Percentiles rank a stretch among this genome's conserved stretches.
Conservation (phyloP, 2,888 invertebrate genomes). For the Latrodectus hesperus region DNA sequence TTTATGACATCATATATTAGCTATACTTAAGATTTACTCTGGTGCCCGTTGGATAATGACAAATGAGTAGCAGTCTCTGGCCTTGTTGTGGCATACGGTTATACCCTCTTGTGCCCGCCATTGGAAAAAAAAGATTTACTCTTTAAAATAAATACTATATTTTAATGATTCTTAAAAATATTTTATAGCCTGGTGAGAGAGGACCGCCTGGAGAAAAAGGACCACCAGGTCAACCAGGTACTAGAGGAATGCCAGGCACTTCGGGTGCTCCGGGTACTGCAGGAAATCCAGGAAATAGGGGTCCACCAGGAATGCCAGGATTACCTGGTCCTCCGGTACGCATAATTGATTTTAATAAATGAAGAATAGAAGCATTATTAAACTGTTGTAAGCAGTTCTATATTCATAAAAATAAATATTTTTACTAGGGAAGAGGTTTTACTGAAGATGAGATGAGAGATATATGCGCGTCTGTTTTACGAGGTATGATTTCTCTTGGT, state of each 20-base stretch:
- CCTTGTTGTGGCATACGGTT: too few relatives aligned
- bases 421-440: constrained; percentile 78
- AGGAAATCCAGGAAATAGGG: constrained; percentile 70
- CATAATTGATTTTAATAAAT: neutral
- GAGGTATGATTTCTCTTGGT: constrained; percentile 78
- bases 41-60: too few relatives aligned
- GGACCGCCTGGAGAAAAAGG: constrained; percentile 60
- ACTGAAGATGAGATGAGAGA: constrained; percentile 86
- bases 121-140: too few relatives aligned
- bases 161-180: neutral
- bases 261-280: constrained; percentile 43
- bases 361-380: neutral
- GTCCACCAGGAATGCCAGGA: constrained; percentile 74
- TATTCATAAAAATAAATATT: neutral
- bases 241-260: constrained; percentile 52
- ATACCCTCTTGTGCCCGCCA: too few relatives aligned
- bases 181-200: constrained; percentile 62
- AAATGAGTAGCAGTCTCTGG: too few relatives aligned
- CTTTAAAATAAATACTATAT: too few relatives aligned
- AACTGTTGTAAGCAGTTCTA: neutral
- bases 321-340: constrained; percentile 73
- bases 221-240: constrained; percentile 50
- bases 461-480: constrained; percentile 85
- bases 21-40: too few relatives aligned
- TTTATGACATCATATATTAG: too few relatives aligned